Evolutionary conservation across 2,113 vertebrate genomes (phyloP).

Genomic region (Lepisosteus oculatus): DNA sequence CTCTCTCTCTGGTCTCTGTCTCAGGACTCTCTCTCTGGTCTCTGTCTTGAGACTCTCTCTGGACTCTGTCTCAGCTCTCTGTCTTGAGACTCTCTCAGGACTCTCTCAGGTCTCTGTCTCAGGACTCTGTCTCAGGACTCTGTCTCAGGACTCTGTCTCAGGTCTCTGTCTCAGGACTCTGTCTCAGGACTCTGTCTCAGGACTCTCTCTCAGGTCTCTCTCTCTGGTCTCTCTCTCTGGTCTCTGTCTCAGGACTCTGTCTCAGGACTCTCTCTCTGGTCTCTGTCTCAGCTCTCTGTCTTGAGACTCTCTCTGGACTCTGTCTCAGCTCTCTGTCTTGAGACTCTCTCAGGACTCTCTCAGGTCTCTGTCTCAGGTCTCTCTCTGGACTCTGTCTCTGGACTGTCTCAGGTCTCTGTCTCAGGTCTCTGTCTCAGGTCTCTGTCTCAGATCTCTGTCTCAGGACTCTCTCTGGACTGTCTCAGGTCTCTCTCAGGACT

Average conservation of each 20-base stretch:
- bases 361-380: background rate
- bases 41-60: background rate
- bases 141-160: no score
- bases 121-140: no score
- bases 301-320: background rate
- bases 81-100: no score
- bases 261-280: conserved; percentile 22
- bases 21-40: no score
- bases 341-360: background rate
- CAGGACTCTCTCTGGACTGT: no score
- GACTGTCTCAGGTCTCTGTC: background rate
- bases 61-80: background rate
- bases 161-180: no score
- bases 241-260: background rate
- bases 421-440: background rate
- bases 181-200: conserved; percentile 20
- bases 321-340: background rate
- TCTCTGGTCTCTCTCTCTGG: conserved; percentile 19
- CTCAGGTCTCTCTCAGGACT: no score
- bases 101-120: no score
- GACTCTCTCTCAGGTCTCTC: background rate
- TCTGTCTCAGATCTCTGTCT: no score
- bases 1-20: background rate
- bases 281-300: background rate
- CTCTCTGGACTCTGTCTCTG: background rate